Evolutionary conservation across 2,888 invertebrate species (phyloP).

Genomic region (Meteorus colon): DNA sequence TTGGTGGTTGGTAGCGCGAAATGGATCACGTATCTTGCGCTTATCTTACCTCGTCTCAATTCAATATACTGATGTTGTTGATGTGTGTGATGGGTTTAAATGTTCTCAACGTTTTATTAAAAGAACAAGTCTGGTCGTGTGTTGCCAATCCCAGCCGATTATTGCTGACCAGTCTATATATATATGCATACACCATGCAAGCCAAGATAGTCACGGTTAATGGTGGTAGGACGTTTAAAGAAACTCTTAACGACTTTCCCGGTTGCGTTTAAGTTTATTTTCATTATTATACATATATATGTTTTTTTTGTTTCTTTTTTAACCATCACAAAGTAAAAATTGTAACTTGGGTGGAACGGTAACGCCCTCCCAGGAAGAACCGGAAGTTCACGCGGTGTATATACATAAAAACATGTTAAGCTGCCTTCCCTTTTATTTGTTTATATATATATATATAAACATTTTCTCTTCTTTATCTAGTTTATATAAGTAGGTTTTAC

Average conservation of each 20-base stretch:
- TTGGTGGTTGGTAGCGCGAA: neutral
- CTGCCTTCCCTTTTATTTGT: neutral
- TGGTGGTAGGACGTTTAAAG: neutral
- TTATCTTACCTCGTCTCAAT: neutral
- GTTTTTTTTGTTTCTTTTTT: neutral
- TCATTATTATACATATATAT: neutral
- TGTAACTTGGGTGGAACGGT: neutral
- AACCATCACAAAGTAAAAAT: neutral
- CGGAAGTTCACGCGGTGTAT: neutral
- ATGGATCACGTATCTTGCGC: constrained; percentile 4
- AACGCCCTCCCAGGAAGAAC: constrained; percentile 1
- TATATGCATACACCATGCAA: neutral
- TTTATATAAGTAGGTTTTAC: too few relatives aligned
- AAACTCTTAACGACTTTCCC: neutral
- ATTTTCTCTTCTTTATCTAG: too few relatives aligned
- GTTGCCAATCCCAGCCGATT: constrained; percentile 7
- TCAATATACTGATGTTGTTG: neutral
- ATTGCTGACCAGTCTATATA: neutral
- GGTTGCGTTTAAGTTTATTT: neutral
- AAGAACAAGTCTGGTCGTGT: constrained; percentile 4
- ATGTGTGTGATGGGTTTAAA: constrained; percentile 7
- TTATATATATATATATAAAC: neutral
- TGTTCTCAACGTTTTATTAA: neutral
- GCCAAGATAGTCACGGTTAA: constrained; percentile 1
- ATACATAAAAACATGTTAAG: neutral